These are phyloP conservation scores for Boloria euphrosyne DNA, from an alignment of 2,888 invertebrate species.

Conservation along the genomic window DNA sequence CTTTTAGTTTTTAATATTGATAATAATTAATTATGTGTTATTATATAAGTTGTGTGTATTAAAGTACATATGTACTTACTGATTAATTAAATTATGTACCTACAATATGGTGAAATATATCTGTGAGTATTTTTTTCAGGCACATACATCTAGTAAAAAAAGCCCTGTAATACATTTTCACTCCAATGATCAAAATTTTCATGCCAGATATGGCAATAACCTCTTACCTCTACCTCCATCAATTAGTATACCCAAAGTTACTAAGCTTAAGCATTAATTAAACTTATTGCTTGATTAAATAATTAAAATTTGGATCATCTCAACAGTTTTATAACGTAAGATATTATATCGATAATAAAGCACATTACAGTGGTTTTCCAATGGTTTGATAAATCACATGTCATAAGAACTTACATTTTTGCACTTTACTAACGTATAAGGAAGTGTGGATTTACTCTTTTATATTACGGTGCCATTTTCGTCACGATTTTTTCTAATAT, in stretches of 20 bases:
- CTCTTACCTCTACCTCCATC: slow-evolving; percentile 74
- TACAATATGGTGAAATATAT: slow-evolving; percentile 4
- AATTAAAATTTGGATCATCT: slow-evolving; percentile 10
- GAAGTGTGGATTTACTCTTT: no score
- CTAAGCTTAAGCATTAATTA: slow-evolving; percentile 57
- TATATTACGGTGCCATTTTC: no score
- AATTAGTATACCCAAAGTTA: slow-evolving; percentile 75
- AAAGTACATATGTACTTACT: no score
- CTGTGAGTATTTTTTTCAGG: slow-evolving; percentile 61
- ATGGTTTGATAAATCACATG: no score
- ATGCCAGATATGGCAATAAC: slow-evolving; percentile 77
- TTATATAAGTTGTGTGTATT: no score
- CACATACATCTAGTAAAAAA: slow-evolving; percentile 49
- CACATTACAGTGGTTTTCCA: background rate
- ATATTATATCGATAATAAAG: slow-evolving; percentile 7
- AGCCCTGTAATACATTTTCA: slow-evolving; percentile 43
- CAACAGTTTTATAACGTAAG: slow-evolving; percentile 12
- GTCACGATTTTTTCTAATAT: no score
- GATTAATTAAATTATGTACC: no score
- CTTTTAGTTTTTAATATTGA: background rate
- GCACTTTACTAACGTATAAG: background rate
- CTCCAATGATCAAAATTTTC: slow-evolving; percentile 71
- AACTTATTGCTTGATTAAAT: slow-evolving; percentile 10
- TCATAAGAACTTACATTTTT: background rate
- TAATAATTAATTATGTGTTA: background rate